Percentiles rank a stretch among this genome's conserved stretches.
Conservation (phyloP, 2,797 vertebrate genomes). For the Helicolenus hilgendorfi region DNA sequence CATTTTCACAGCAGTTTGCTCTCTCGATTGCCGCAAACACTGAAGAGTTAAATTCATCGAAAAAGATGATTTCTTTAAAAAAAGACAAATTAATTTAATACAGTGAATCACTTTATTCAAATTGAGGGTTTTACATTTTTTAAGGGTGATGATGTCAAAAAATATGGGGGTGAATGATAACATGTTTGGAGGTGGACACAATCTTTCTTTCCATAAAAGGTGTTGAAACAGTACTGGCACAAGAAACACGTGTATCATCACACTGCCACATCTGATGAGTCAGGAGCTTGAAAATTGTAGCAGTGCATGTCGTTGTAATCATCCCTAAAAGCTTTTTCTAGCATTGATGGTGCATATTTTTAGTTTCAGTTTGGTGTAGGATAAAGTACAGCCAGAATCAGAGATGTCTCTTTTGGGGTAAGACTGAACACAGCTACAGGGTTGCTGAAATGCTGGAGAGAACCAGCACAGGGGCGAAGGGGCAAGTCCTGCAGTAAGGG, state of each 20-base stretch:
- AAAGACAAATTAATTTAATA: too few species aligned
- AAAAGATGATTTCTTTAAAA: too few species aligned
- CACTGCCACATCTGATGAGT: slow-evolving; percentile 7
- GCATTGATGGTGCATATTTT: background rate
- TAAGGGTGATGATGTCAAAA: too few species aligned
- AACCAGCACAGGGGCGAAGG: background rate
- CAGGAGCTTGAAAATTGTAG: background rate
- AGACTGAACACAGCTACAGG: background rate
- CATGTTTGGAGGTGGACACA: background rate
- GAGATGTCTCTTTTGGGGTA: background rate
- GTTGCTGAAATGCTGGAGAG: background rate
- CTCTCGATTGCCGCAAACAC: too few species aligned
- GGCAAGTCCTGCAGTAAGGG: background rate
- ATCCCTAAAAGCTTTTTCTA: background rate
- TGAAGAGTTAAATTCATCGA: too few species aligned
- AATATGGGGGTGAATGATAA: background rate
- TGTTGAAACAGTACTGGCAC: slow-evolving; percentile 11
- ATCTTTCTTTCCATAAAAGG: slow-evolving; percentile 8
- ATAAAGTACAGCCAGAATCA: background rate
- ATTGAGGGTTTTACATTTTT: too few species aligned
- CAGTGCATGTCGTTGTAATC: background rate
- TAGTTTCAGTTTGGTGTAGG: background rate
- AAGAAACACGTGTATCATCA: background rate
- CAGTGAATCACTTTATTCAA: too few species aligned
- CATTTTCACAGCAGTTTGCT: too few species aligned